A percentile compares a stretch with the other conserved stretches of the same genome.
Conservation (phyloP, 2,113 vertebrate species). For the Tachuris rubrigastra region DNA sequence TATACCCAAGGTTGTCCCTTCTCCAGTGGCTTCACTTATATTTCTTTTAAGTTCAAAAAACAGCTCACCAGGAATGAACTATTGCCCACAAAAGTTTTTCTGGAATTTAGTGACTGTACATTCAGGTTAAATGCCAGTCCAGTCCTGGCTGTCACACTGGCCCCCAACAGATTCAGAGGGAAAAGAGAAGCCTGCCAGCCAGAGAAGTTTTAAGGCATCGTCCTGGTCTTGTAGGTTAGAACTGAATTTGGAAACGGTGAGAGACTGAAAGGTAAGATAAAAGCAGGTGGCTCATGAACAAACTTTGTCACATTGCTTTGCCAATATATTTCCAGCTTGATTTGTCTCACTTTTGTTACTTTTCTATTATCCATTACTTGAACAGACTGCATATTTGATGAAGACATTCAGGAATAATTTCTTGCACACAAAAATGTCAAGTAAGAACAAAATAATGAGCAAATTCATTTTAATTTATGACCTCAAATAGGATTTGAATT, state of each 20-base stretch:
- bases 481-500: neutral
- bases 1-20: neutral
- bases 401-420: neutral
- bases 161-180: neutral
- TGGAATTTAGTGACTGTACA: neutral
- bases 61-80: neutral
- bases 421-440: neutral
- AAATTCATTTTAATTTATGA: constrained; percentile 1
- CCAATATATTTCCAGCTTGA: neutral
- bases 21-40: neutral
- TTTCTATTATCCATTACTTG: neutral
- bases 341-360: neutral
- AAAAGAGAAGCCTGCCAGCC: neutral
- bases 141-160: neutral
- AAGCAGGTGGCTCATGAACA: neutral
- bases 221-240: neutral
- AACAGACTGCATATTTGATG: neutral
- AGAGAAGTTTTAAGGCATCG: neutral
- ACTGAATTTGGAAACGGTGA: neutral
- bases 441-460: constrained; percentile 1
- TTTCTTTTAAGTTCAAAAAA: neutral
- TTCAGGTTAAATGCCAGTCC: neutral
- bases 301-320: neutral
- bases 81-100: neutral
- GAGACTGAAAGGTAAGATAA: neutral